A percentile compares a stretch with the other conserved stretches of the same genome.
These are phyloP conservation scores for Pangasius djambal DNA, from an alignment of 2,797 vertebrate genomes.

Conservation along the genomic window DNA sequence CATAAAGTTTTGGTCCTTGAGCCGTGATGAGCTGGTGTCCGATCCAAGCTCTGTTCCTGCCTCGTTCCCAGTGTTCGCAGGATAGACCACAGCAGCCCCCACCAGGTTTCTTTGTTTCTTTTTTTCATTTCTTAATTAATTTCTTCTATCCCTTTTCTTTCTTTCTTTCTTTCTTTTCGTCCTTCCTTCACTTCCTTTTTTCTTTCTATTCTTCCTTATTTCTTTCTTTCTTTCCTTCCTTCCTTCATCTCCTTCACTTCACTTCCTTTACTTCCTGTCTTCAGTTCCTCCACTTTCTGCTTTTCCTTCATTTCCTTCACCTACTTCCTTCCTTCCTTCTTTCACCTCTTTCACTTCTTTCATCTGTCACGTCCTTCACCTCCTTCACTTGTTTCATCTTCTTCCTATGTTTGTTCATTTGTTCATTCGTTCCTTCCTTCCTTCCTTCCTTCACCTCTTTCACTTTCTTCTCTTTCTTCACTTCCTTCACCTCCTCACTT, in stretches of 20 bases:
- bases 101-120: too few relatives aligned
- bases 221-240: neutral
- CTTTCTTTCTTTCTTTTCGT: neutral
- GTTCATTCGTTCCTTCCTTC: conserved; percentile 37
- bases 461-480: neutral
- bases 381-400: neutral
- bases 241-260: conserved; percentile 33
- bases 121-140: too few relatives aligned
- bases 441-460: neutral
- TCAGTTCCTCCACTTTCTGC: neutral
- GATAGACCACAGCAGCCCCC: neutral
- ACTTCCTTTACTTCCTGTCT: conserved; percentile 17
- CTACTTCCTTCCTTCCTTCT: neutral
- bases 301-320: neutral
- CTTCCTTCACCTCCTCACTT: neutral
- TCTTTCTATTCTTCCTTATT: neutral
- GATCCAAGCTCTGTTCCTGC: neutral
- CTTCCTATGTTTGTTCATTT: conserved; percentile 31
- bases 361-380: neutral
- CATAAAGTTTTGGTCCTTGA: neutral
- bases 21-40: neutral
- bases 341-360: neutral
- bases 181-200: conserved; percentile 12
- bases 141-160: neutral
- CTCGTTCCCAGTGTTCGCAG: neutral